Conservation (phyloP, 2,888 invertebrate species). For the Drosophila paracracens region DNA sequence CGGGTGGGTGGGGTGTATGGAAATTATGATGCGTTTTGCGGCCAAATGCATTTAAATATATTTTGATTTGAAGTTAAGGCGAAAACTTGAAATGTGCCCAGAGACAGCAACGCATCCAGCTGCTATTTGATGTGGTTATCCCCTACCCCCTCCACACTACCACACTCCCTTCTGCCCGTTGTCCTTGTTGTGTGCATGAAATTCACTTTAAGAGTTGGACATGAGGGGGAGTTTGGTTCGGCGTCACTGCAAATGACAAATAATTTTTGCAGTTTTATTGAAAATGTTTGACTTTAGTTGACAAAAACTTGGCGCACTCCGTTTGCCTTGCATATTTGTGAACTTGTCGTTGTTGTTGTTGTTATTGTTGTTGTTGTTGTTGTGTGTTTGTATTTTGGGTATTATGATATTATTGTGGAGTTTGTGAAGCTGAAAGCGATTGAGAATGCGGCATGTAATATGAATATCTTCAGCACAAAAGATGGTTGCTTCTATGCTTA, state of each 20-base stretch:
- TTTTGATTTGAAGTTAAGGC: constrained; percentile 76
- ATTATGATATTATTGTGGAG: constrained; percentile 23
- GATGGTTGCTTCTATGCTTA: background rate
- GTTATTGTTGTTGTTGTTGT: constrained; percentile 9
- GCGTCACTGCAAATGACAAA: constrained; percentile 64
- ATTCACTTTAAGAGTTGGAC: background rate
- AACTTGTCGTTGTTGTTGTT: constrained; percentile 12
- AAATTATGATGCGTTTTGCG: constrained; percentile 42
- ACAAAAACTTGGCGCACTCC: constrained; percentile 35
- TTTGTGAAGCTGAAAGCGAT: background rate
- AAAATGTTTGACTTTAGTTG: constrained; percentile 76
- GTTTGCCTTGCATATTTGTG: constrained; percentile 35
- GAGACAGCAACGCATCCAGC: constrained; percentile 13
- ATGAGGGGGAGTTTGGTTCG: background rate
- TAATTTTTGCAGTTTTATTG: constrained; percentile 79
- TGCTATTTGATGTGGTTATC: constrained; percentile 49
- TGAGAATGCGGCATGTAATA: background rate
- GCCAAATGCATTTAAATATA: constrained; percentile 76
- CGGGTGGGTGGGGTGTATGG: background rate
- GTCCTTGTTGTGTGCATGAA: constrained; percentile 12
- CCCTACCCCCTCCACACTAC: no score
- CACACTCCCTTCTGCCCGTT: background rate
- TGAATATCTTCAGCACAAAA: background rate
- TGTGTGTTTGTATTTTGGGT: constrained; percentile 6
- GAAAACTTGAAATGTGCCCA: constrained; percentile 64